phyloP scores from a whole-genome alignment of 2,797 vertebrate genomes.

The Melanotaenia maccullochi region DNA sequence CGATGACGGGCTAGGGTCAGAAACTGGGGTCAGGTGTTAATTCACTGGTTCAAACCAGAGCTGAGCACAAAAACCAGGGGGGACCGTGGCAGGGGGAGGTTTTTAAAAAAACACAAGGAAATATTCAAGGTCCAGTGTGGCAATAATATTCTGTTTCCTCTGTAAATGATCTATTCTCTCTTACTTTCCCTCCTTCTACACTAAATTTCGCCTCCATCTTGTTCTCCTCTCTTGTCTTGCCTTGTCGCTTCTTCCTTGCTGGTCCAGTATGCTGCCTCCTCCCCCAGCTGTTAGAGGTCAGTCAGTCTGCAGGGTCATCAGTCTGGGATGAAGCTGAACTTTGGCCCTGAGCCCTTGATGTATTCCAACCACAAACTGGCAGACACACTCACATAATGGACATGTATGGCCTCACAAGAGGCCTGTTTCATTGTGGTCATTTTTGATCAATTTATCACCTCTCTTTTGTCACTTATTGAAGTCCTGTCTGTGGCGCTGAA shows the following conservation, averaged over 20 bases:
- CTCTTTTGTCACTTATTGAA: conserved; percentile 75
- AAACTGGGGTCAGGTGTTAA: conserved; percentile 79
- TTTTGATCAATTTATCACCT: conserved; percentile 83
- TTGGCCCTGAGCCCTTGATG: conserved; percentile 81
- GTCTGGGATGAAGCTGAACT: conserved; percentile 85
- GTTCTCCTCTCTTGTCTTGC: conserved; percentile 29
- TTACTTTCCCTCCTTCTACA: conserved; percentile 29
- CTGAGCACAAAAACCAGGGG: conserved; percentile 55
- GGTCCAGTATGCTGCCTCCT: conserved; percentile 52
- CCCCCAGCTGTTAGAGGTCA: conserved; percentile 82
- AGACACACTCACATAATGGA: conserved; percentile 77
- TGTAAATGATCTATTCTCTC: conserved; percentile 25
- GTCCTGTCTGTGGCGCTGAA: conserved; percentile 59
- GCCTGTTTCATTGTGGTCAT: conserved; percentile 75
- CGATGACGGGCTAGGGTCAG: conserved; percentile 71
- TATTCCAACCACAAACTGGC: conserved; percentile 79
- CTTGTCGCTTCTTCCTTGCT: conserved; percentile 31
- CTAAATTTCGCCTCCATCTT: conserved; percentile 48
- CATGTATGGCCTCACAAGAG: conserved; percentile 77
- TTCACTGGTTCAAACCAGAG: conserved; percentile 76
- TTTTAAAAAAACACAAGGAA: conserved; percentile 51
- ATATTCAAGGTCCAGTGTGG: conserved; percentile 47
- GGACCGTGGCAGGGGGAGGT: conserved; percentile 27
- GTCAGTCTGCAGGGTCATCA: conserved; percentile 82
- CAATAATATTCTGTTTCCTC: conserved; percentile 19